Percentiles rank a stretch among this genome's conserved stretches.
Evolutionary conservation across 2,113 vertebrate genomes (phyloP).

Genomic region (Chionis minor): DNA sequence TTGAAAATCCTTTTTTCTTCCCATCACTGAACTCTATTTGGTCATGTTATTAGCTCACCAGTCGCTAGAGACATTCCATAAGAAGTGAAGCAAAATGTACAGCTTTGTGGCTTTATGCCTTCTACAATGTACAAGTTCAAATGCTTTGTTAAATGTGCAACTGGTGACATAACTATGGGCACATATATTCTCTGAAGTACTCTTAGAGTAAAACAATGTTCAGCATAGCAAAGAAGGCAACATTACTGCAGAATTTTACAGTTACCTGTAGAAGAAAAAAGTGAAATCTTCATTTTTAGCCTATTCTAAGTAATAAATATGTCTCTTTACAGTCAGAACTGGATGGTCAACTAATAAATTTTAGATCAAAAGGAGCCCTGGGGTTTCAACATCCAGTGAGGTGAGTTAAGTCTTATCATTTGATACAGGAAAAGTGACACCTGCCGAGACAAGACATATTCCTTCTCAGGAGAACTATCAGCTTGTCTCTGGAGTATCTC

Average conservation of each 20-base stretch:
- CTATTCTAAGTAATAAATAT: background rate
- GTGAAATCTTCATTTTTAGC: background rate
- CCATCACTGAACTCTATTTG: background rate
- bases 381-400: constrained; percentile 84
- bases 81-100: background rate
- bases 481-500: background rate
- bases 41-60: background rate
- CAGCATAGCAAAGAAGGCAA: background rate
- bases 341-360: background rate
- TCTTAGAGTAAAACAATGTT: background rate
- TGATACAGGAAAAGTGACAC: background rate
- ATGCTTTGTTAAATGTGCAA: background rate
- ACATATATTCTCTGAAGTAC: background rate
- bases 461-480: background rate
- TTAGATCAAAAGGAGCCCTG: constrained; percentile 63
- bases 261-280: background rate
- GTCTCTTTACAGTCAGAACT: constrained; percentile 54
- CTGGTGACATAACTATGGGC: background rate
- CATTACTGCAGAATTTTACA: background rate
- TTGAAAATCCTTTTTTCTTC: background rate
- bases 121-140: background rate
- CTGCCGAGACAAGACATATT: background rate
- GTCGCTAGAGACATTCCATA: background rate
- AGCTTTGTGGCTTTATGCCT: background rate
- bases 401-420: constrained; percentile 43